phyloP scores from a whole-genome alignment of 2,888 invertebrate genomes.

The Lasioglossum vierecki region DNA sequence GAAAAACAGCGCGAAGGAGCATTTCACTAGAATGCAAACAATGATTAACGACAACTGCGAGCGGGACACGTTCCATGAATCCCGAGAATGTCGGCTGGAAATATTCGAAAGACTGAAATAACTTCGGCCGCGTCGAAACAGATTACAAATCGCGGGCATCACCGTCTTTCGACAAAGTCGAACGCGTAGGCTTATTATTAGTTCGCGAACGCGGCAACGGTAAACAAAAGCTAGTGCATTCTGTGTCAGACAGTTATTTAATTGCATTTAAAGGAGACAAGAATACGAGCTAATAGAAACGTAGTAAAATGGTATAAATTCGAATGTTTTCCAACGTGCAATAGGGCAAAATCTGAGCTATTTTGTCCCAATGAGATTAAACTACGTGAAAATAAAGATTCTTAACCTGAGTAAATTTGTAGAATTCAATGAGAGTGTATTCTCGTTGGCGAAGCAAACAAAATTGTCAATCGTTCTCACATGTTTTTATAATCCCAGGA shows the following conservation, averaged over 20 bases:
- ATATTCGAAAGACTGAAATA: slow-evolving; percentile 30
- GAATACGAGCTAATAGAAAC: no score
- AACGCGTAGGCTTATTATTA: not conserved
- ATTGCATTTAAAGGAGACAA: not conserved
- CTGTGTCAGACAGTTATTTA: not conserved
- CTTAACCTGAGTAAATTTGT: no score
- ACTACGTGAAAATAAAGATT: no score
- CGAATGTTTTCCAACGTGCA: no score
- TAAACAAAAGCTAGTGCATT: not conserved
- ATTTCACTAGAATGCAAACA: slow-evolving; percentile 48
- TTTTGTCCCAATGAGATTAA: no score
- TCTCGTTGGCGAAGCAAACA: no score
- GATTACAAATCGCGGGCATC: not conserved
- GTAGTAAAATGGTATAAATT: not conserved
- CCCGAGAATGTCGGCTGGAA: slow-evolving; percentile 20
- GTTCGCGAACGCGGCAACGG: not conserved
- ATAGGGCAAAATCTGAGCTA: no score
- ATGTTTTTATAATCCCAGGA: no score
- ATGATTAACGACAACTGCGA: slow-evolving; percentile 52
- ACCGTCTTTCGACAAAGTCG: not conserved
- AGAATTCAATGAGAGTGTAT: no score
- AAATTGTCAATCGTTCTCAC: no score
- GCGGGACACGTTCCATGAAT: slow-evolving; percentile 27
- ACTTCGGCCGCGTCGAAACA: slow-evolving; percentile 15
- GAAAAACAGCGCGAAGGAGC: slow-evolving; percentile 45